Evolutionary conservation across 2,797 vertebrate genomes (phyloP).

Genomic region (Buphagus erythrorhynchus): DNA sequence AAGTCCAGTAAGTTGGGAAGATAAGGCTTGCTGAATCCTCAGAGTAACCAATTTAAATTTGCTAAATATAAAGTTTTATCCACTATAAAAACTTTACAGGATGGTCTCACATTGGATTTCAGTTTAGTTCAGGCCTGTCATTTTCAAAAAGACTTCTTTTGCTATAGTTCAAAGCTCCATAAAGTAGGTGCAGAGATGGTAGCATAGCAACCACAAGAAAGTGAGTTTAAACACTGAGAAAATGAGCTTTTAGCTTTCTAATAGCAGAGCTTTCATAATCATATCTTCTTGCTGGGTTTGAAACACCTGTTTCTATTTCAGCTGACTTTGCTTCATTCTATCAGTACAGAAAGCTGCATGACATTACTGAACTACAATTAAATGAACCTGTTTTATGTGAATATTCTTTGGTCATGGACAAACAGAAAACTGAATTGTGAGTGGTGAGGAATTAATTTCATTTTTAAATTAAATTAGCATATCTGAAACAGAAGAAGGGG

Average conservation of each 20-base stretch:
- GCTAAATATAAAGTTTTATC: neutral
- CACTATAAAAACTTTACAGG: neutral
- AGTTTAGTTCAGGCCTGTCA: neutral
- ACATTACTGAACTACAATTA: neutral
- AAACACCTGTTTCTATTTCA: slow-evolving; percentile 41
- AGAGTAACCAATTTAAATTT: neutral
- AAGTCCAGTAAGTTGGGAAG: neutral
- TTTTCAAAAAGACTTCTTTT: neutral
- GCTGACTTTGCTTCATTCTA: slow-evolving; percentile 1
- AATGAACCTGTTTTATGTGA: neutral
- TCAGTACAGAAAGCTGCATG: neutral
- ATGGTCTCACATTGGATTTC: neutral
- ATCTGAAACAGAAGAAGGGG: neutral
- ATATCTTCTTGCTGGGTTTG: slow-evolving; percentile 8
- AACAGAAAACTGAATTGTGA: neutral
- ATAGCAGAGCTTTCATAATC: slow-evolving; percentile 37
- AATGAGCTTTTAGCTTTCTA: slow-evolving; percentile 52
- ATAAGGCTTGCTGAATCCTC: neutral
- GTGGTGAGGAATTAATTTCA: neutral
- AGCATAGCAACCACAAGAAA: slow-evolving; percentile 45
- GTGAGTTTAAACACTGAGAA: slow-evolving; percentile 45
- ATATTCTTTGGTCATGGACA: neutral
- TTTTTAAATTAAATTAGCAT: neutral
- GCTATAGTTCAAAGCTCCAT: neutral
- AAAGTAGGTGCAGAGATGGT: neutral